Conservation (phyloP, 2,888 invertebrate genomes). For the Acanthosepion lycidas region DNA sequence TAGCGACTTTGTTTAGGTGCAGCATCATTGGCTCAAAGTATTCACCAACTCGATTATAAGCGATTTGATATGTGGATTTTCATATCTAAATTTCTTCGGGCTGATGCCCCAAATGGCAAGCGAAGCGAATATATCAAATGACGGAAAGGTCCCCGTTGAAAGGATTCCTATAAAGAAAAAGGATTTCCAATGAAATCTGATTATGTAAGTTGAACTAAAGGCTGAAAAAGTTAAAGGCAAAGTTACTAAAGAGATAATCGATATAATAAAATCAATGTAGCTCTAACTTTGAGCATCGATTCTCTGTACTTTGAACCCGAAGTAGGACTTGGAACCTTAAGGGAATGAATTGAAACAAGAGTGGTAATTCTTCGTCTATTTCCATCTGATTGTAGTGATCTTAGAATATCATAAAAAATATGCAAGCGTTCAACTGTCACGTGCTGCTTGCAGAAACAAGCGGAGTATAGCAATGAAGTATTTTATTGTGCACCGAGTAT, state of each 20-base stretch:
- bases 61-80: background rate
- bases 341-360: background rate
- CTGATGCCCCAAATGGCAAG: background rate
- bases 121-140: background rate
- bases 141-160: background rate
- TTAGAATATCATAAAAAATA: background rate
- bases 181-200: background rate
- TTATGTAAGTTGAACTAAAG: background rate
- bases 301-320: background rate
- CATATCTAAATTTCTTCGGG: background rate
- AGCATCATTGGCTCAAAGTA: background rate
- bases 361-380: background rate
- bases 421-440: background rate
- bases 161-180: background rate
- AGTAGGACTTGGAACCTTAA: background rate
- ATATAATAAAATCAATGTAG: constrained; percentile 8
- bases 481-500: background rate
- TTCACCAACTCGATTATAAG: background rate
- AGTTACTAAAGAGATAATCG: background rate
- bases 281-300: background rate
- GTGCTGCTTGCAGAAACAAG: background rate
- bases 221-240: background rate
- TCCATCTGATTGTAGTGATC: background rate
- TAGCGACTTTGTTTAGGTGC: background rate
- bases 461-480: background rate